Percentiles rank a stretch among this genome's conserved stretches.
Conservation (phyloP, 1,140 invertebrate species). For the Choristoneura fumiferana region DNA sequence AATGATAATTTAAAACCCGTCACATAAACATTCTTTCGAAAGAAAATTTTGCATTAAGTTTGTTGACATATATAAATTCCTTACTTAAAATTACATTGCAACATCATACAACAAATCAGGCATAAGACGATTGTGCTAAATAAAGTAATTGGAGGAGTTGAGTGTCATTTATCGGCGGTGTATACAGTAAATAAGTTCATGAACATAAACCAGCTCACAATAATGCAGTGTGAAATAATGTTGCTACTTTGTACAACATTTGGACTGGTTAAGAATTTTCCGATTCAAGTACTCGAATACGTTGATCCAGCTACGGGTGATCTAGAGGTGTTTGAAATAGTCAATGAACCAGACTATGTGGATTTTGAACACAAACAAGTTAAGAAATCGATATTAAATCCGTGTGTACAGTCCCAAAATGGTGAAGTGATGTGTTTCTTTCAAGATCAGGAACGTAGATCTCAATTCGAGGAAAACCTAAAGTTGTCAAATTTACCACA, state of each 20-base stretch:
- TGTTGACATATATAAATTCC: too few relatives aligned
- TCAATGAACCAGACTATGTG: not conserved
- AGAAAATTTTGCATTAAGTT: too few relatives aligned
- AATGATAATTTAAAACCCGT: too few relatives aligned
- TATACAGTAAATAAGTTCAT: too few relatives aligned
- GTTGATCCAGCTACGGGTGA: not conserved
- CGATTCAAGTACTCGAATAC: not conserved
- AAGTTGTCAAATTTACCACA: too few relatives aligned
- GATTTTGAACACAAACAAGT: not conserved
- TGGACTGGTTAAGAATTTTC: not conserved
- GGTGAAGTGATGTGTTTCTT: slow-evolving; percentile 3
- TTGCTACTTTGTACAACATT: not conserved
- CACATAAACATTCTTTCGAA: too few relatives aligned
- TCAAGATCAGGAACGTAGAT: not conserved
- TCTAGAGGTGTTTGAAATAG: not conserved
- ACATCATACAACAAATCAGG: too few relatives aligned
- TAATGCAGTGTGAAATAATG: not conserved
- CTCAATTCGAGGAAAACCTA: too few relatives aligned
- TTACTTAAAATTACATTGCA: too few relatives aligned
- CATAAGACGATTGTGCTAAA: too few relatives aligned
- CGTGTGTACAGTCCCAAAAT: not conserved
- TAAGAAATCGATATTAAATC: not conserved
- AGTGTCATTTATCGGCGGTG: too few relatives aligned
- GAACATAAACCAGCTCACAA: not conserved
- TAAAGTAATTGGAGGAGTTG: too few relatives aligned